These are phyloP conservation scores for Vollenhovia emeryi DNA, from an alignment of 1,140 invertebrate species.

Conservation along the genomic window DNA sequence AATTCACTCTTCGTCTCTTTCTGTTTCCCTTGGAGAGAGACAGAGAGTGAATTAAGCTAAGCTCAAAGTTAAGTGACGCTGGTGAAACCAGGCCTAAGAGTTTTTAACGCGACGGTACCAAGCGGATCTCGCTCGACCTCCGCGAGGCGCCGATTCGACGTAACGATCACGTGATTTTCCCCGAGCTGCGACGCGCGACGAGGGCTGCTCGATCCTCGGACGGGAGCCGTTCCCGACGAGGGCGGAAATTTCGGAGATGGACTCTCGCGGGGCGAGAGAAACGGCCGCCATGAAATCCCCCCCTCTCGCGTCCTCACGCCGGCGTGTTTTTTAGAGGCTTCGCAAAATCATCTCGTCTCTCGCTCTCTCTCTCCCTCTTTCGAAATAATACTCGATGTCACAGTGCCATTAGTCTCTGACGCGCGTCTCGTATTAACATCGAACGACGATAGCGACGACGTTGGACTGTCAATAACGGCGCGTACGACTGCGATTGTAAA, in stretches of 20 bases:
- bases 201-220: too few relatives aligned
- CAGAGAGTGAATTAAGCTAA: too few relatives aligned
- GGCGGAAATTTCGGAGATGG: slow-evolving; percentile 7
- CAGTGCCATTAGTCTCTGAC: background rate
- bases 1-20: too few relatives aligned
- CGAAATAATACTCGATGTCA: background rate
- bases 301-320: background rate
- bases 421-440: background rate
- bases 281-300: slow-evolving; percentile 40
- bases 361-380: background rate
- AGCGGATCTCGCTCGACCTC: too few relatives aligned
- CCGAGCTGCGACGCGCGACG: background rate
- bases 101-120: too few relatives aligned
- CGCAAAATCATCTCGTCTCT: too few relatives aligned
- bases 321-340: slow-evolving; percentile 16
- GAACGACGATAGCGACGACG: background rate
- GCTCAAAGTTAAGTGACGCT: too few relatives aligned
- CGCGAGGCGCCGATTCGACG: background rate
- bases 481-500: slow-evolving; percentile 15
- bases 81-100: too few relatives aligned
- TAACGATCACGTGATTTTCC: background rate
- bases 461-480: slow-evolving; percentile 5
- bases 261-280: background rate
- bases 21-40: too few relatives aligned
- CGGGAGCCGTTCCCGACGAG: background rate